Evolutionary conservation across 2,797 vertebrate species (phyloP).

Genomic region (Hippocampus kuda): DNA sequence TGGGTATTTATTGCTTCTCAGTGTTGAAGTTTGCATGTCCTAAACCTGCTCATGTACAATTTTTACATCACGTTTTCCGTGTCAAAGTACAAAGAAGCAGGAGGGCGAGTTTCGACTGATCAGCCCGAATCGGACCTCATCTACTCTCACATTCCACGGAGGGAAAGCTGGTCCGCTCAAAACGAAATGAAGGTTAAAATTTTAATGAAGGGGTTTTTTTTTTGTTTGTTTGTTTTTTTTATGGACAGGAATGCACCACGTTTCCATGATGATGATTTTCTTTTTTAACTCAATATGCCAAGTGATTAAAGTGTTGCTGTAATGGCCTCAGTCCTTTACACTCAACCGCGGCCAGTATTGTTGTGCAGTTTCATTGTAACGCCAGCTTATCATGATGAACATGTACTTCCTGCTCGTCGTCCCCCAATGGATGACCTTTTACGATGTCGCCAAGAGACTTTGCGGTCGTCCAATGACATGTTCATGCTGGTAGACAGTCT

Average conservation of each 20-base stretch:
- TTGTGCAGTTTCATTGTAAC: conserved; percentile 52
- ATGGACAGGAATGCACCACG: conserved; percentile 32
- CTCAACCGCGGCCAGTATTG: conserved; percentile 63
- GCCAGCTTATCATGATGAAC: conserved; percentile 23
- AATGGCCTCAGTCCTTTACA: conserved; percentile 16
- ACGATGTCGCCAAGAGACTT: background rate
- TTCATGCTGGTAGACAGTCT: conserved; percentile 26
- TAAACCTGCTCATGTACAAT: conserved; percentile 37
- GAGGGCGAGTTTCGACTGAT: background rate
- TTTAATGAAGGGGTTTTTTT: conserved; percentile 9
- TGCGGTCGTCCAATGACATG: background rate
- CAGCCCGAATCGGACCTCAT: conserved; percentile 29
- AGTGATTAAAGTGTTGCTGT: conserved; percentile 55
- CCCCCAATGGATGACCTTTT: background rate
- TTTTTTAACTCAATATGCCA: conserved; percentile 61
- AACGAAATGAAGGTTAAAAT: conserved; percentile 6
- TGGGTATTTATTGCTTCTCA: conserved; percentile 49
- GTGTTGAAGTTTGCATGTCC: conserved; percentile 54
- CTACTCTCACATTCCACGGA: conserved; percentile 56
- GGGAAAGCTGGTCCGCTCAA: conserved; percentile 22
- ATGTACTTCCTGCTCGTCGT: conserved; percentile 28
- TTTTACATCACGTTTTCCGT: conserved; percentile 5
- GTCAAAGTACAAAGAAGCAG: conserved; percentile 17
- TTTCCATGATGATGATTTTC: background rate
- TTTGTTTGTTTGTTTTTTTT: conserved; percentile 22